Base-by-base conservation (phyloP, 2,888 invertebrate species). In the Synergus laeviventris region DNA sequence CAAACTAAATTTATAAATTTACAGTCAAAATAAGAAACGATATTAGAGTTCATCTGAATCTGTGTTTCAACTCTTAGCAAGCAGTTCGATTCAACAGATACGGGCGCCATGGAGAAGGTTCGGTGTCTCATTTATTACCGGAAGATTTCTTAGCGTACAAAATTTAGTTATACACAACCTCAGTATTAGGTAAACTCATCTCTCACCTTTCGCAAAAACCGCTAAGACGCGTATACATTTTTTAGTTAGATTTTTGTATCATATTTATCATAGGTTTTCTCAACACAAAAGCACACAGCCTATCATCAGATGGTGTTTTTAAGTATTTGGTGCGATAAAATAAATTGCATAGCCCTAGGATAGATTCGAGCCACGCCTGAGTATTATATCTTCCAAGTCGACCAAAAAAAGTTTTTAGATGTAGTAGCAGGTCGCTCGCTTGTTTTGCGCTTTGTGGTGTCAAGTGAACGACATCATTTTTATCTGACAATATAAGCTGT, bases 401-500 rank as follows among this genome's bases (percentile, higher is more conserved):
- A 88, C 86, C 87, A 88, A 88, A 89, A 90, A 90, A 90, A 89
- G 82, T 85, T 85, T 87, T 87, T 87, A 87, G 86, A 86, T 86
- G 88, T 84, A 86, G 82, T 81, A 82, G 84, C 82, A 66, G 66
- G 24, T 39, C 66, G 85, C 81, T 87, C 85, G 86, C 84, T 85
- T 85, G 86, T 85, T 84, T 86, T 85, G 86, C 87, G 85, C 87
- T 88, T 89, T 88, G 84, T 84, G 81, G 79, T 86, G 87, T 89
- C 86, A 87, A 87, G 88, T 86, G 86, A 87, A 88, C 83, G 88
- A 88, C 89, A 89, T 89, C 89, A 84, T 86, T 85, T 88, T 84
- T 87, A 86, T 89, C 88, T 88, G 86, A 89, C 89, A 87, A 86
- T 88, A 86, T 83, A 88, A 90, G 91, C 91, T 91, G 91, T 88